phyloP scores from a whole-genome alignment of 2,113 vertebrate genomes.

The Tyto alba region DNA sequence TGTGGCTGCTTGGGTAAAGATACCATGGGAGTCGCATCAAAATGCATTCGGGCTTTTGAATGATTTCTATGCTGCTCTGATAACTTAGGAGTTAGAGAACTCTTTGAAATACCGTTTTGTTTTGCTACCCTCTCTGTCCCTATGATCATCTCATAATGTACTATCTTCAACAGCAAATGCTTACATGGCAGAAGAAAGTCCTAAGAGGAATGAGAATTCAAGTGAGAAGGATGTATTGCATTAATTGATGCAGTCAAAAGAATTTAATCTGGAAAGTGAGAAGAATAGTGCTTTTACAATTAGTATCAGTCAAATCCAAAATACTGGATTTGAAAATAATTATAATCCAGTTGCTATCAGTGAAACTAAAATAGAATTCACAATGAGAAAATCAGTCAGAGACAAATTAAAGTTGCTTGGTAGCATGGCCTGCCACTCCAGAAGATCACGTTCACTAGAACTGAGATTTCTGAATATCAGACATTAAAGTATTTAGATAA shows the following conservation, averaged over 20 bases:
- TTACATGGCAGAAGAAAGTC: background rate
- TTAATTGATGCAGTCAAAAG: background rate
- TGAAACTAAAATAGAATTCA: background rate
- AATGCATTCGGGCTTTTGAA: background rate
- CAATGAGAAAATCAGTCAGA: background rate
- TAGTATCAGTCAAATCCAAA: background rate
- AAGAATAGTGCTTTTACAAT: background rate
- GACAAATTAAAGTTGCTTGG: background rate
- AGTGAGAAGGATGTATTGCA: background rate
- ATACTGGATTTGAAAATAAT: background rate
- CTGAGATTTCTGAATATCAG: background rate
- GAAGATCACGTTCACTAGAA: background rate
- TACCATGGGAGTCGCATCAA: rapidly evolving
- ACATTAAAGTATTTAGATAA: background rate
- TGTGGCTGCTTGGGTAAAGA: background rate
- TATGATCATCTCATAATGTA: background rate
- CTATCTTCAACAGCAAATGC: background rate
- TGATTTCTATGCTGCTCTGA: background rate
- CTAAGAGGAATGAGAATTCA: background rate
- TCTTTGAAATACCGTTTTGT: background rate
- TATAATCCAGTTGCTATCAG: background rate
- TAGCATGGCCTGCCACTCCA: background rate
- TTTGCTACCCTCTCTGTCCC: background rate
- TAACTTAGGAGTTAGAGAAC: background rate
- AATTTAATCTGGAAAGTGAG: background rate